Conservation (phyloP, 2,888 invertebrate genomes). For the Enchytraeus crypticus region DNA sequence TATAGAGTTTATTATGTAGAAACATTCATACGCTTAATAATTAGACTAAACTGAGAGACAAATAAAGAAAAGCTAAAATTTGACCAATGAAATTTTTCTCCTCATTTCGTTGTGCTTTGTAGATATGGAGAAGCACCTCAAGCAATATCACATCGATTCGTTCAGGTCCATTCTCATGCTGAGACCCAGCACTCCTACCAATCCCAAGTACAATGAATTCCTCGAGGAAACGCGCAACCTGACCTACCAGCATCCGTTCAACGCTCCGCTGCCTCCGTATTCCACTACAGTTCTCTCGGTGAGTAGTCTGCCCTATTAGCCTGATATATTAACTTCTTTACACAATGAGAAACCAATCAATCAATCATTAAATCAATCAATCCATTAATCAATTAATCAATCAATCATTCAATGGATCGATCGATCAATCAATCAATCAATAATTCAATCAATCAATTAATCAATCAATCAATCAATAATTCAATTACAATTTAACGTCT, state of each 20-base stretch:
- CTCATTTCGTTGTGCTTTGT: neutral
- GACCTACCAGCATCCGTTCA: constrained; percentile 70
- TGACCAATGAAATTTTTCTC: neutral
- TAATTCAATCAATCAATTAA: no score
- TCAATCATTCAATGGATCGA: no score
- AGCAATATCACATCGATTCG: neutral
- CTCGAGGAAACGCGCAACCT: constrained; percentile 69
- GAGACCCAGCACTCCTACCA: constrained; percentile 62
- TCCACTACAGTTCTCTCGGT: neutral
- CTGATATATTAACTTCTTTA: neutral
- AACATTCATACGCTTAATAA: no score
- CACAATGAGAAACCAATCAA: no score
- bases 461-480: no score
- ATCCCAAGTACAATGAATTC: constrained; percentile 61
- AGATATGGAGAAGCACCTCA: neutral
- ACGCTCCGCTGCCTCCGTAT: constrained; percentile 58
- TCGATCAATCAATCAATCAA: no score
- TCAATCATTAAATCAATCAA: no score
- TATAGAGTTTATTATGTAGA: no score
- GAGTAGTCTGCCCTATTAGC: neutral
- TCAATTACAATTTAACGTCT: no score
- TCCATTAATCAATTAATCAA: no score
- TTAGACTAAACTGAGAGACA: no score
- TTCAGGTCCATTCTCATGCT: constrained; percentile 10
- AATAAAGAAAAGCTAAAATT: no score